A percentile compares a stretch with the other conserved stretches of the same genome.
phyloP scores from a whole-genome alignment of 2,797 vertebrate genomes.

The Serranus cabrilla region DNA sequence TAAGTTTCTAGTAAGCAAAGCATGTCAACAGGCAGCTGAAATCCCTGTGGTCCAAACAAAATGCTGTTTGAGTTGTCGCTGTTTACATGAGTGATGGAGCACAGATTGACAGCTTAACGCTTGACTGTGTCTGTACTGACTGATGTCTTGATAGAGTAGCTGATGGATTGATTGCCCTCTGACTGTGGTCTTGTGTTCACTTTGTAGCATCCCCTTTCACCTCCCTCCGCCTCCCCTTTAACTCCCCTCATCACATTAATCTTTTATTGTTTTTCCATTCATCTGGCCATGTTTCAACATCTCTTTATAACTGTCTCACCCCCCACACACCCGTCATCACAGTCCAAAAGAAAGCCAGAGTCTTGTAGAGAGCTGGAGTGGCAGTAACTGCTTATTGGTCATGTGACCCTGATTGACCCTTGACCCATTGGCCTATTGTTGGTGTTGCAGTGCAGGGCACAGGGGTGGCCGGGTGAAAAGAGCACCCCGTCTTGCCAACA shows the following conservation, averaged over 20 bases:
- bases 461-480: constrained; percentile 13
- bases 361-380: constrained; percentile 31
- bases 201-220: constrained; percentile 18
- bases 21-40: background rate
- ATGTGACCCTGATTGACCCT: constrained; percentile 63
- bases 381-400: constrained; percentile 55
- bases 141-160: constrained; percentile 20
- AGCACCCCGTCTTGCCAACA: constrained; percentile 8
- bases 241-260: constrained; percentile 4
- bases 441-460: constrained; percentile 19
- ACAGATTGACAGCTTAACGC: constrained; percentile 4
- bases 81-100: constrained; percentile 8
- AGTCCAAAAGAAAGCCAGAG: constrained; percentile 6
- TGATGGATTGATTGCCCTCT: constrained; percentile 30
- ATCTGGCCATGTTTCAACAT: constrained; percentile 34
- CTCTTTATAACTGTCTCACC: background rate
- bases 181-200: constrained; percentile 41
- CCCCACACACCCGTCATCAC: background rate
- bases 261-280: constrained; percentile 46
- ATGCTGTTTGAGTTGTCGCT: too few relatives aligned
- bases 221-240: background rate
- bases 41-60: background rate
- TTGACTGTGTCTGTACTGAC: constrained; percentile 21
- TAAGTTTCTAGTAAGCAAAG: background rate
- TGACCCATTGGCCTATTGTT: constrained; percentile 59